Conservation (phyloP, 2,888 invertebrate species). For the Hirtodrosophila confusa region DNA sequence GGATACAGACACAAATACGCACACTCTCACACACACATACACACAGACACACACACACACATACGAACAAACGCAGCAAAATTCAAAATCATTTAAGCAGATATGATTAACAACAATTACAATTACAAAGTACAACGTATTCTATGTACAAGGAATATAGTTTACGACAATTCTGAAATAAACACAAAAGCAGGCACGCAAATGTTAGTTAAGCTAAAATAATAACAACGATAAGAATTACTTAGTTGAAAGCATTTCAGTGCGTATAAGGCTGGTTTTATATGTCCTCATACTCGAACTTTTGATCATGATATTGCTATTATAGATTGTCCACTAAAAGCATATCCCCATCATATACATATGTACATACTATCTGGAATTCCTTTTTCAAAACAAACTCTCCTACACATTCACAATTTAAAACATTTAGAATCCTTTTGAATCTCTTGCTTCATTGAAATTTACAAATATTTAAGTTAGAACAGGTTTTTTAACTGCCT, state of each 20-base stretch:
- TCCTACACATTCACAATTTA: no score
- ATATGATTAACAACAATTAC: slow-evolving; percentile 12
- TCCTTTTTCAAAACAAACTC: no score
- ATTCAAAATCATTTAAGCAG: slow-evolving; percentile 20
- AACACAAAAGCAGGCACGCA: slow-evolving; percentile 1
- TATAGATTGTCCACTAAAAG: no score
- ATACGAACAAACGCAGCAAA: slow-evolving; percentile 12
- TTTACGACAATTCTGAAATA: not conserved
- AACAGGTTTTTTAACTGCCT: no score
- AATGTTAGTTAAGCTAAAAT: slow-evolving; percentile 6
- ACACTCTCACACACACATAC: slow-evolving; percentile 20
- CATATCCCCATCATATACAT: no score
- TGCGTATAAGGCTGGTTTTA: not conserved
- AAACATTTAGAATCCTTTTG: no score
- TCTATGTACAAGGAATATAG: not conserved
- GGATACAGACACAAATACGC: slow-evolving; percentile 20
- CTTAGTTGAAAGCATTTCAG: slow-evolving; percentile 7
- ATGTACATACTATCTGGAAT: no score
- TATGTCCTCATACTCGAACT: no score
- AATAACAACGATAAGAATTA: slow-evolving; percentile 11
- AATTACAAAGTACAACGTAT: not conserved
- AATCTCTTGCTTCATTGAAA: no score
- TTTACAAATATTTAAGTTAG: no score
- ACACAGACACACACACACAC: slow-evolving; percentile 7
- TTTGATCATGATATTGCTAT: no score